Percentiles rank a stretch among this genome's conserved stretches.
These are phyloP conservation scores for Amphiprion percula DNA, from an alignment of 2,113 vertebrate genomes.

Conservation along the genomic window DNA sequence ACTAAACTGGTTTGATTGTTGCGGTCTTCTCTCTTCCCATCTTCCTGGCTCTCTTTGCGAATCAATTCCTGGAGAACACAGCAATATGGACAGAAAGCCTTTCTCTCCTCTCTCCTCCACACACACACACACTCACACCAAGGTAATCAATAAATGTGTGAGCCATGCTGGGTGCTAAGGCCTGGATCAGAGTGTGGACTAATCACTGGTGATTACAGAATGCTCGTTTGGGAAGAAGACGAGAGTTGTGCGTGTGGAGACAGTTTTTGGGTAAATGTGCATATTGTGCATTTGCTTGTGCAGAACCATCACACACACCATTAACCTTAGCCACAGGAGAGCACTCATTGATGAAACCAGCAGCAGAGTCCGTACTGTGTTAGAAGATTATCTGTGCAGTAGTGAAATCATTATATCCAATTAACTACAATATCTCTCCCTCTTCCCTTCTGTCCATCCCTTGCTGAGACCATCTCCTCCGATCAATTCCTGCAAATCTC, in stretches of 20 bases:
- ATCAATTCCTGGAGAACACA: constrained; percentile 60
- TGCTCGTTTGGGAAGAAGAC: constrained; percentile 37
- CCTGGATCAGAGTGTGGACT: constrained; percentile 59
- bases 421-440: constrained; percentile 65
- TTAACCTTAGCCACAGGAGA: constrained; percentile 42
- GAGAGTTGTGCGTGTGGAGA: constrained; percentile 25
- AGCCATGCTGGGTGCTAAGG: constrained; percentile 53
- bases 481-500: constrained; percentile 68
- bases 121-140: constrained; percentile 18
- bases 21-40: constrained; percentile 20
- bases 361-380: constrained; percentile 55
- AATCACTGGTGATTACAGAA: constrained; percentile 71
- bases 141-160: constrained; percentile 62
- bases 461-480: constrained; percentile 53
- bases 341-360: constrained; percentile 47
- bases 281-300: constrained; percentile 48
- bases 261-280: constrained; percentile 33
- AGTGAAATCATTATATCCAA: constrained; percentile 71
- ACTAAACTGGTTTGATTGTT: constrained; percentile 23
- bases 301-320: constrained; percentile 11
- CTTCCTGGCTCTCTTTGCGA: constrained; percentile 40
- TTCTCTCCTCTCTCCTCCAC: constrained; percentile 2
- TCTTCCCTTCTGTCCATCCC: constrained; percentile 42
- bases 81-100: constrained; percentile 38
- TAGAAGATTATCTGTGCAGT: constrained; percentile 64